These are phyloP conservation scores for Homarus gammarus DNA, from an alignment of 2,888 invertebrate genomes.

Conservation along the genomic window DNA sequence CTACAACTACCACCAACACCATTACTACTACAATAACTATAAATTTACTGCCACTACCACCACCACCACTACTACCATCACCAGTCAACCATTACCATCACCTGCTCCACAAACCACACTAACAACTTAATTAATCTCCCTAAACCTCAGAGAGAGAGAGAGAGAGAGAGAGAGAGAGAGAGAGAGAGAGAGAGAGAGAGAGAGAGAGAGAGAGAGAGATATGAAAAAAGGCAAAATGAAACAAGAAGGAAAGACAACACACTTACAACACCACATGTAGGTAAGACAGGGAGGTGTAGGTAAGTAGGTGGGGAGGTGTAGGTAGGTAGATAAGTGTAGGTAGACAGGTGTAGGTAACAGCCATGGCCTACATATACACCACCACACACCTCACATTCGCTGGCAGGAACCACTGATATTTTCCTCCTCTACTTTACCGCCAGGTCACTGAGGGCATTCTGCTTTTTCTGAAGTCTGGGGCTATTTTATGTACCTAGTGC, in stretches of 20 bases:
- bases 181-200: not conserved
- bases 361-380: no score
- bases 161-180: not conserved
- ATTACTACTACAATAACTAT: not conserved
- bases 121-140: not conserved
- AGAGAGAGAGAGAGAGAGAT: not conserved
- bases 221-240: not conserved
- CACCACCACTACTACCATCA: no score
- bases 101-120: not conserved
- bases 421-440: no score
- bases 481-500: no score
- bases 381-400: no score
- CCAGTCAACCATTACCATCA: not conserved
- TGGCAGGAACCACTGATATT: no score
- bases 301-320: not conserved
- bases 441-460: no score
- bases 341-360: no score
- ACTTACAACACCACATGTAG: slow-evolving; percentile 4
- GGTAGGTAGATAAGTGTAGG: not conserved
- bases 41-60: no score
- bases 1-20: no score
- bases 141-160: not conserved
- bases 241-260: slow-evolving; percentile 13
- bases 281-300: not conserved
- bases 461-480: no score